Evolutionary conservation across 2,888 invertebrate species (phyloP), one percentile per base, ranked within the genome.

Genomic region (Mechanitis messenoides): DNA sequence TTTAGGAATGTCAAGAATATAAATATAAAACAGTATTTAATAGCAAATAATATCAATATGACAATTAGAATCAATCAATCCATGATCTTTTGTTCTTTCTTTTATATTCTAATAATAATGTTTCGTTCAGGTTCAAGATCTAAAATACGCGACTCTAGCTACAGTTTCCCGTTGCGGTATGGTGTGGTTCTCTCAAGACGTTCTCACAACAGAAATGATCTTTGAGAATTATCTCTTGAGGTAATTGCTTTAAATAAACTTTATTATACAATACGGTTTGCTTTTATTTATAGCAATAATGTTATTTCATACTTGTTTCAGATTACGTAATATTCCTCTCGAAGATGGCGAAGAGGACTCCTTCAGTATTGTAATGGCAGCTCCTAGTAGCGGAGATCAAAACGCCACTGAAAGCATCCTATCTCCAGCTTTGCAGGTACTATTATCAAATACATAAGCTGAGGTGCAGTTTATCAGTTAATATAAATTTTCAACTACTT

Each of bases 141-240:
- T 99, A 76, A 97, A 97, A 84, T 99, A 97, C 84, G 99, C 99
- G 0, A 99, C 99, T 0, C 91, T 99, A 69, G 99, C 99, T 28
- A 99, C 99, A 0, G 99, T 99, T 0, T 98, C 98, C 4, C 97
- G 99, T 84, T 99, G 99, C 83, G 99, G 99, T 69, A 99, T 99
- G 99, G 98, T 99, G 53, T 99, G 99, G 99, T 99, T 99, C 93
- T 98, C 98, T 9, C 99, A 99, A 83, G 99, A 99, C 83, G 98
- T 99, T 0, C 93, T 99, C 5, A 96, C 98, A 0, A 97, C 97
- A 0, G 99, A 99, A 85, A 99, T 99, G 99, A 96, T 99, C 73
- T 98, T 98, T 85, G 98, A 99, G 78, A 97, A 99, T 86, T 99
- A 97, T 85, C 91, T 99, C 75, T 89, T 95, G 71, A 84, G 90